Evolutionary conservation across 2,113 vertebrate species (phyloP).

Genomic region (Corynorhinus townsendii): DNA sequence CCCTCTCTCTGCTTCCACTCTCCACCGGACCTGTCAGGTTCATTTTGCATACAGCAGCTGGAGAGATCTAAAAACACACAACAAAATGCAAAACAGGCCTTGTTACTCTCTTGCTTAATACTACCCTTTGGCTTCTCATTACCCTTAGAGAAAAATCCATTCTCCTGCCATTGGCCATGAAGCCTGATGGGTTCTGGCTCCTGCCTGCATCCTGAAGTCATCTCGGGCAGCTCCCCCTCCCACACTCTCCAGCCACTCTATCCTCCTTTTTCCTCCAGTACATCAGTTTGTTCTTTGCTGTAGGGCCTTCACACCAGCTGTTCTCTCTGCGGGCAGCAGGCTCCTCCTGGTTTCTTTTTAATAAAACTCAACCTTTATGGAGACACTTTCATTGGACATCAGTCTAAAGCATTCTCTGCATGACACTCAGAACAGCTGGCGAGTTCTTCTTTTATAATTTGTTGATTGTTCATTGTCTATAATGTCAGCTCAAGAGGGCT

Average conservation of each 20-base stretch:
- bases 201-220: background rate
- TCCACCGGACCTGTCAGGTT: background rate
- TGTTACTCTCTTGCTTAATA: background rate
- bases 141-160: background rate
- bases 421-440: fast-evolving
- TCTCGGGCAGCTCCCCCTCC: fast-evolving
- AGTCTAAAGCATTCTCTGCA: background rate
- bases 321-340: background rate
- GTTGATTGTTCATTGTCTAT: background rate
- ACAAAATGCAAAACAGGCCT: fast-evolving
- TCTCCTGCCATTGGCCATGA: background rate
- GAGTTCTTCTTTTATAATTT: background rate
- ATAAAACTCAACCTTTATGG: background rate
- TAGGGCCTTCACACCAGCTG: background rate
- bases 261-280: too few species aligned
- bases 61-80: too few species aligned
- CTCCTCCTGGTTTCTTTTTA: background rate
- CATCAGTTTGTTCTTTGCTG: background rate
- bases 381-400: background rate
- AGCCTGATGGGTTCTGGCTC: background rate
- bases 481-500: too few species aligned
- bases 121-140: background rate
- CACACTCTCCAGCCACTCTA: background rate
- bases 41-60: background rate
- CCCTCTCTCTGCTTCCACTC: background rate